phyloP scores from a whole-genome alignment of 2,113 vertebrate genomes.

The Silurus asotus region DNA sequence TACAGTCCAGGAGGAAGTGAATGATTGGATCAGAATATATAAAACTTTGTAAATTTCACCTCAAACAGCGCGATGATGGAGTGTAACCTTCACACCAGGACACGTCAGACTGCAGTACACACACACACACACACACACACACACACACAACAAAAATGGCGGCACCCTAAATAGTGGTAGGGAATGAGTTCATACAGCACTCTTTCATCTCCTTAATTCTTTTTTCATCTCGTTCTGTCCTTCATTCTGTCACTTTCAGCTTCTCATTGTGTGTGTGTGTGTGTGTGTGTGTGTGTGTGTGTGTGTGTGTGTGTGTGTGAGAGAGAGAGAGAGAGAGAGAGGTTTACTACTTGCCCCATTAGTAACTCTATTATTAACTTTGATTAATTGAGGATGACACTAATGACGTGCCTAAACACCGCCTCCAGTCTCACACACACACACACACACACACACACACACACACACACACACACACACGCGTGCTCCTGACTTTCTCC shows the following conservation, averaged over 20 bases:
- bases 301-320: not conserved
- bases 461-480: slow-evolving; percentile 55
- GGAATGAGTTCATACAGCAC: not conserved
- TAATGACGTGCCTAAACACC: not conserved
- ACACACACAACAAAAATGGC: not conserved
- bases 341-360: slow-evolving; percentile 3
- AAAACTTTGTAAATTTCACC: not conserved
- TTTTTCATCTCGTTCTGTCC: not conserved
- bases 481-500: not conserved
- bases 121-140: too few relatives aligned
- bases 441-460: slow-evolving; percentile 1
- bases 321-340: too few relatives aligned
- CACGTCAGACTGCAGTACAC: too few relatives aligned
- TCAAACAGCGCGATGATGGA: too few relatives aligned
- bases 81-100: too few relatives aligned
- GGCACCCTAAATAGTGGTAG: not conserved
- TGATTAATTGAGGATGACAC: slow-evolving; percentile 23
- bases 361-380: not conserved
- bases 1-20: too few relatives aligned
- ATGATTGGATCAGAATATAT: too few relatives aligned
- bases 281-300: slow-evolving; percentile 1
- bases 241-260: not conserved
- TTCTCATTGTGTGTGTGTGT: not conserved
- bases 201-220: not conserved
- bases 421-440: not conserved